Base-by-base conservation (phyloP, 1,140 invertebrate genomes). In the Caenorhabditis briggsae region DNA sequence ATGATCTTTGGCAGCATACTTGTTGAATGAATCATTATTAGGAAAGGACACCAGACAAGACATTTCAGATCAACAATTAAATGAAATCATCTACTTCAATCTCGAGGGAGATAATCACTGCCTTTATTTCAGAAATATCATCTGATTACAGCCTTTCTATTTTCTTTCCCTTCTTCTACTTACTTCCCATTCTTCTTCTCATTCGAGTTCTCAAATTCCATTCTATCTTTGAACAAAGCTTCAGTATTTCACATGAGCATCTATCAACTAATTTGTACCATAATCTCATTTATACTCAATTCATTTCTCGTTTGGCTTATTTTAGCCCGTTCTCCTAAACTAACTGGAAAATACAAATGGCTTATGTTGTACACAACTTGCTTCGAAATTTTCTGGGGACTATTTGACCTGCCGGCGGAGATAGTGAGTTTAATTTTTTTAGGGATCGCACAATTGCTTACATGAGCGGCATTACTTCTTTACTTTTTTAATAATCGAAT, bases 261-360 rank as follows among this genome's bases (percentile, higher is more conserved):
- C 6, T 70, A 70, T 70, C 64, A 70, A 70, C 64, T 70, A 3
- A 20, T 70, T 3, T 70, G 64, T 14, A 70, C 64, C 12, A 46
- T 46, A 43, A 70, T 70, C 18, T 70, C 64, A 70, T 70, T 70
- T 70, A 16, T 70, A 16, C 64, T 70, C 33, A 70, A 70, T 46
- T 70, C 33, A 43, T 70, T 70, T 46, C 41, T 70, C 12, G 64
- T 70, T 43, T 70, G 64, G 64, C 64, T 70, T 18, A 70, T 70
- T 46, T 20, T 70, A 5, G 16, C 11, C 3, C 64, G 18, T n/a
- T 70, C 64, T 7, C 64, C 64, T 18, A 9, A 70, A 46, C 64
- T 43, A 18, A 70, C 64, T 46, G 64, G 64, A 43, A 70, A 43
- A 70, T 70, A 70, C 64, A 70, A 70, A 18, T 70, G 64, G 64